Conservation (phyloP, 1,140 invertebrate species). For the Hirudo medicinalis region DNA sequence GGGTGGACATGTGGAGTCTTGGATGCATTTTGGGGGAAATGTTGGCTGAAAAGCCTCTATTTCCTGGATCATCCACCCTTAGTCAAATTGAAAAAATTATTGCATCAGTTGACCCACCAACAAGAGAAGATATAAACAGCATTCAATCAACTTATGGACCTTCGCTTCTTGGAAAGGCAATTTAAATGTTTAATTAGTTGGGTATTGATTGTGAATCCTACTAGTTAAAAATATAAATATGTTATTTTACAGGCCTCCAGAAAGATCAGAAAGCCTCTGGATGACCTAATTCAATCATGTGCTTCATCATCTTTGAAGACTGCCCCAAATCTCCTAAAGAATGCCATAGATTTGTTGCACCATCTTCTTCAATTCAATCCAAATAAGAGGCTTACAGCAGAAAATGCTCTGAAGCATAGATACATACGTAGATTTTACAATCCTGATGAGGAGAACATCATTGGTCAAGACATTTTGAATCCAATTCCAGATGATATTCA, state of each 20-base stretch:
- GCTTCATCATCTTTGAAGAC: neutral
- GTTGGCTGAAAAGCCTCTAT: conserved; percentile 74
- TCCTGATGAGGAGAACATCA: conserved; percentile 58
- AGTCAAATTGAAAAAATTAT: conserved; percentile 87
- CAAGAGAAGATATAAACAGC: conserved; percentile 45
- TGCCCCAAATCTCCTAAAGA: conserved; percentile 40
- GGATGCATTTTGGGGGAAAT: conserved; percentile 92
- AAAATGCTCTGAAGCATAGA: conserved; percentile 66
- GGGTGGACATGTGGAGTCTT: conserved; percentile 94
- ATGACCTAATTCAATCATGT: conserved; percentile 48
- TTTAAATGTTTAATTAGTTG: no score
- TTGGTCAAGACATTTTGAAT: conserved; percentile 61
- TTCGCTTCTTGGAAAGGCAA: conserved; percentile 38
- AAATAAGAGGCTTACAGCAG: conserved; percentile 64
- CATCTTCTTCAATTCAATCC: conserved; percentile 79
- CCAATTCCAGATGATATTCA: conserved; percentile 75
- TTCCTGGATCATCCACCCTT: conserved; percentile 80
- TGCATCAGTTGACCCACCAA: conserved; percentile 58
- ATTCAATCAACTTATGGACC: conserved; percentile 37
- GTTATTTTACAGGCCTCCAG: conserved; percentile 31
- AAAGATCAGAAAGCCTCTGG: conserved; percentile 44
- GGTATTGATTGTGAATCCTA: no score
- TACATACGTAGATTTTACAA: conserved; percentile 79
- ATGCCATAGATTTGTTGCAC: conserved; percentile 66
- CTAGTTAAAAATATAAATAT: no score